These are phyloP conservation scores for Hypomecis punctinalis DNA, from an alignment of 2,888 invertebrate genomes.

Conservation along the genomic window DNA sequence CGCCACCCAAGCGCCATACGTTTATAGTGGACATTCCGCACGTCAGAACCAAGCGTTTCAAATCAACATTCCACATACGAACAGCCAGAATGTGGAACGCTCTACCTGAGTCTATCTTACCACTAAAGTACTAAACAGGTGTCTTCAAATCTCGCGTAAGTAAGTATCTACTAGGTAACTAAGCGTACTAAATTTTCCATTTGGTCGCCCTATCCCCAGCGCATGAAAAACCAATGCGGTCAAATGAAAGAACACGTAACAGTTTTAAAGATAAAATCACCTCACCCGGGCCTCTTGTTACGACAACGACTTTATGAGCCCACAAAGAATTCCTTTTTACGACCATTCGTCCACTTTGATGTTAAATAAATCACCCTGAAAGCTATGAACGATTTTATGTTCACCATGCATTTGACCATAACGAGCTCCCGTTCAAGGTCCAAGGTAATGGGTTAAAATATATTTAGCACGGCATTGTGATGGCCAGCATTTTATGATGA, in stretches of 20 bases:
- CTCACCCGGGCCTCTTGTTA: conserved; percentile 46
- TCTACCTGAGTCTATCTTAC: too few species aligned
- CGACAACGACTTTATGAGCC: conserved; percentile 52
- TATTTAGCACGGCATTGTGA: neutral
- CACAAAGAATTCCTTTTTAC: conserved; percentile 57
- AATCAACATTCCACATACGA: too few species aligned
- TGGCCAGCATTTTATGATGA: too few species aligned
- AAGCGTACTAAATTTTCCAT: too few species aligned
- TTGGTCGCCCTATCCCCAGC: too few species aligned
- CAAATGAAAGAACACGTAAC: conserved; percentile 17
- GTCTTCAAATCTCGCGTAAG: too few species aligned
- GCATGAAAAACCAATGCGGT: conserved; percentile 4
- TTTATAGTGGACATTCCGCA: too few species aligned
- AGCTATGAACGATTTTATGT: conserved; percentile 52
- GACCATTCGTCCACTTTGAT: conserved; percentile 56
- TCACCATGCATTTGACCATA: conserved; percentile 48
- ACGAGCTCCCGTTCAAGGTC: conserved; percentile 49
- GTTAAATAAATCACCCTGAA: conserved; percentile 53
- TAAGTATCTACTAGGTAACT: too few species aligned
- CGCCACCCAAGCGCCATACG: too few species aligned
- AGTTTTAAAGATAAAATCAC: conserved; percentile 38
- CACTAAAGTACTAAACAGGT: too few species aligned
- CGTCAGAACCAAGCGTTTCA: too few species aligned
- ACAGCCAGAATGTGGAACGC: too few species aligned
- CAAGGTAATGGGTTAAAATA: conserved; percentile 3